These are phyloP conservation scores for Nesometra sesokonis DNA, from an alignment of 35 echinoderm and acorn worm genomes.

Conservation along the genomic window DNA sequence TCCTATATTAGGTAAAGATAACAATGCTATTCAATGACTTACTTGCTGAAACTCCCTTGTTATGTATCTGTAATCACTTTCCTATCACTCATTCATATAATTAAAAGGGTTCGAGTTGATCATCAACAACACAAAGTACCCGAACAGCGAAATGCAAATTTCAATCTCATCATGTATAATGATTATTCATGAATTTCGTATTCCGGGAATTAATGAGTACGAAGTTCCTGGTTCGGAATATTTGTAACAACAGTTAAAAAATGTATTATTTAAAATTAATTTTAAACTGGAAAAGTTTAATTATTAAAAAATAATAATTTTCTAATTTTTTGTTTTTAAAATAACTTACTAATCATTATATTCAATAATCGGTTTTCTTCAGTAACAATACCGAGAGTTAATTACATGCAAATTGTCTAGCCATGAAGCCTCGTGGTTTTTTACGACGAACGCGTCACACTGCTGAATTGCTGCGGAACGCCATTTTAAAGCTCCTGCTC, in stretches of 20 bases:
- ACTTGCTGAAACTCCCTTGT: background rate
- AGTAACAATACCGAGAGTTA: background rate
- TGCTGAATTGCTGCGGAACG: background rate
- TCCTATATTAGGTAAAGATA: background rate
- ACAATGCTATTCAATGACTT: background rate
- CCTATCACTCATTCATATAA: background rate
- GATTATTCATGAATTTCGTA: background rate
- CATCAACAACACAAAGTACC: background rate
- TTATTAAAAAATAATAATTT: no score
- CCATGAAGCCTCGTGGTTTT: background rate
- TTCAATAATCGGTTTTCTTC: no score
- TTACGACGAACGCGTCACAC: background rate
- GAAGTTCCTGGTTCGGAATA: background rate
- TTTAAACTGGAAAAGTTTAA: no score
- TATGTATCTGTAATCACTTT: background rate
- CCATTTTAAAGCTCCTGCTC: background rate
- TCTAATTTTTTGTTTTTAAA: no score
- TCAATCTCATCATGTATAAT: background rate
- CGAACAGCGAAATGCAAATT: background rate
- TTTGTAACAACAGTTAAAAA: background rate
- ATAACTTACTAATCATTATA: no score
- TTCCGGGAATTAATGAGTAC: background rate
- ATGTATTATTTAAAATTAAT: no score
- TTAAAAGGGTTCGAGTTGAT: background rate
- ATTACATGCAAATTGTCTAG: background rate